phyloP scores from a whole-genome alignment of 2,888 invertebrate genomes.

The Morpho deidamia region DNA sequence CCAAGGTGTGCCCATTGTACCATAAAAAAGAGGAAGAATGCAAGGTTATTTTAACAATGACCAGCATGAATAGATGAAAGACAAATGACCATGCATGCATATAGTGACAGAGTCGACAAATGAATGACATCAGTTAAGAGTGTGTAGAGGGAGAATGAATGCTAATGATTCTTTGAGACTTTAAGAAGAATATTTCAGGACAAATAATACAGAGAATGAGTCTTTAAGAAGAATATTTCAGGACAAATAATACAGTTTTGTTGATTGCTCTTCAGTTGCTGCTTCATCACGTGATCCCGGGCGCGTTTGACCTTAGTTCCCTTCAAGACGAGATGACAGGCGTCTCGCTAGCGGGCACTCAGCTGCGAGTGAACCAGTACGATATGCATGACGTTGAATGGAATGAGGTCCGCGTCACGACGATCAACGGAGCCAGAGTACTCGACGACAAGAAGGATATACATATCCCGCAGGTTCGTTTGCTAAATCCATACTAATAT shows the following conservation, averaged over 20 bases:
- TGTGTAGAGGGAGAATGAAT: no score
- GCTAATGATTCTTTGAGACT: no score
- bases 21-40: no score
- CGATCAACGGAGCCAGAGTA: slow-evolving; percentile 91
- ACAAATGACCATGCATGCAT: no score
- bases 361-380: slow-evolving; percentile 91
- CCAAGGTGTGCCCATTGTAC: no score
- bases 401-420: slow-evolving; percentile 91
- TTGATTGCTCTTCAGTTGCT: slow-evolving; percentile 78
- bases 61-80: no score
- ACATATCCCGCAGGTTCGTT: slow-evolving; percentile 86
- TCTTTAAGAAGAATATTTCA: no score
- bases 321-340: slow-evolving; percentile 95
- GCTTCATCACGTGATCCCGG: slow-evolving; percentile 92
- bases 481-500: background rate
- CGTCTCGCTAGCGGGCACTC: slow-evolving; percentile 91
- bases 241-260: background rate
- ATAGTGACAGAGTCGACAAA: no score
- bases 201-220: no score
- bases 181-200: no score
- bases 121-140: no score
- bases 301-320: slow-evolving; percentile 86
- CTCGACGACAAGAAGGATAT: slow-evolving; percentile 90
- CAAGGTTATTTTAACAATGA: no score
- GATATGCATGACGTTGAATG: slow-evolving; percentile 92